phyloP scores from a whole-genome alignment of 2,113 vertebrate genomes.

The Tichodroma muraria region DNA sequence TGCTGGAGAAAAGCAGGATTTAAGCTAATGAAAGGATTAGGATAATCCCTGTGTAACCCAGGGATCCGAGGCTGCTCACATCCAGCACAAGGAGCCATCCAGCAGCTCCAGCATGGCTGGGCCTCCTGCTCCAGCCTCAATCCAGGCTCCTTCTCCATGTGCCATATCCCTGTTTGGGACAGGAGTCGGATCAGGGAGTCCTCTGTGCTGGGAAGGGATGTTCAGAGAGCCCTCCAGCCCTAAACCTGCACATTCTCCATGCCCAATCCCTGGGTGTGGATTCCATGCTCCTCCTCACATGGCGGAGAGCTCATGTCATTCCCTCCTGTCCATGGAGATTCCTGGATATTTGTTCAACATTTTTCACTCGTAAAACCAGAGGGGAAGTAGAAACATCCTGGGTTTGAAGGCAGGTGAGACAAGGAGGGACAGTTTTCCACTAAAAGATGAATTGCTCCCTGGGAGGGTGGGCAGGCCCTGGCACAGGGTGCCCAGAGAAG shows the following conservation, averaged over 20 bases:
- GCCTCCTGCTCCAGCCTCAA: neutral
- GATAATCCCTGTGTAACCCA: neutral
- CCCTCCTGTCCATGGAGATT: accelerated
- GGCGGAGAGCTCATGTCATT: neutral
- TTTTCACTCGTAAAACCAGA: neutral
- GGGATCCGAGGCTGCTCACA: neutral
- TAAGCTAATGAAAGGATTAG: conserved; percentile 22
- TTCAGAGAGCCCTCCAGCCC: neutral
- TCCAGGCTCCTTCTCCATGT: neutral
- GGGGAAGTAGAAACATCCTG: neutral
- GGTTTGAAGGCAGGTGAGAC: neutral
- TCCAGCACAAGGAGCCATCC: neutral
- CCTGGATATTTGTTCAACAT: neutral
- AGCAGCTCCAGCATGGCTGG: neutral
- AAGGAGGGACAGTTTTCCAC: neutral
- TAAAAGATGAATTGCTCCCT: neutral
- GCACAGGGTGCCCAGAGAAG: neutral
- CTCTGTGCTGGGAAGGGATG: neutral
- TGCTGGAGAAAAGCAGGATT: neutral
- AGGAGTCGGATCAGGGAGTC: neutral
- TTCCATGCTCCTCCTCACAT: accelerated
- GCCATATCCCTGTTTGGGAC: neutral
- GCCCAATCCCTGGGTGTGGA: neutral
- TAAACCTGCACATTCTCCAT: neutral
- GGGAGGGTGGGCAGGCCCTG: neutral